Evolutionary conservation across 2,888 invertebrate species (phyloP).

Genomic region (Norana najaformis): DNA sequence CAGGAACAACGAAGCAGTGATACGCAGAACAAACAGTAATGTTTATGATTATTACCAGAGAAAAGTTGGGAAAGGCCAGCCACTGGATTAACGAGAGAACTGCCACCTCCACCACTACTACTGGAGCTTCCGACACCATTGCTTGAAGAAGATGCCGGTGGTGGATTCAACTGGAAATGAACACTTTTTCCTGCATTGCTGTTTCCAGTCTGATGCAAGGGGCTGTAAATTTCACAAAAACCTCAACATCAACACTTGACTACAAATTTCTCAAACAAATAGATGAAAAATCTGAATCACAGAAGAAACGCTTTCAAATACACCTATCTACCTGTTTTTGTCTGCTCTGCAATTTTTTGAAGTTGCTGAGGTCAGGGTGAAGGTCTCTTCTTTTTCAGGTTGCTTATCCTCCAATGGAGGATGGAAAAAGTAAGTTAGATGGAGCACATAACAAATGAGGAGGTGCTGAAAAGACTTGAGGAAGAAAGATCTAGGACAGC

Average conservation of each 20-base stretch:
- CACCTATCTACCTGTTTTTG: too few relatives aligned
- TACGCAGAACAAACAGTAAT: background rate
- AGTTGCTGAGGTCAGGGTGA: background rate
- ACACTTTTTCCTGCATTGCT: background rate
- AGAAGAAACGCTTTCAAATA: background rate
- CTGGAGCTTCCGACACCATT: background rate
- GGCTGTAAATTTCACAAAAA: background rate
- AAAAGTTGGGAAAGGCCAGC: background rate
- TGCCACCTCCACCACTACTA: background rate
- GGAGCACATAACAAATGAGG: too few relatives aligned
- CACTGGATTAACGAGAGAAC: background rate
- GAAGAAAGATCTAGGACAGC: too few relatives aligned
- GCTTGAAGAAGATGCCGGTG: background rate
- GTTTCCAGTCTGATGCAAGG: background rate
- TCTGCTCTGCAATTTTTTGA: too few relatives aligned
- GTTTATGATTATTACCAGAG: background rate
- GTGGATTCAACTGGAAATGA: background rate
- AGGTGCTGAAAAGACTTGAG: too few relatives aligned
- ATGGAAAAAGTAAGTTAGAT: too few relatives aligned
- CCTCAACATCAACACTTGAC: background rate
- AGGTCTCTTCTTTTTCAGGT: background rate
- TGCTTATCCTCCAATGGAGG: background rate
- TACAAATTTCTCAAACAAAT: background rate
- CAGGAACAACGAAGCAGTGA: background rate
- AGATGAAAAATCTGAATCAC: background rate